These are phyloP conservation scores for Drosophila koepferae DNA, from an alignment of 2,888 invertebrate species.

Conservation along the genomic window DNA sequence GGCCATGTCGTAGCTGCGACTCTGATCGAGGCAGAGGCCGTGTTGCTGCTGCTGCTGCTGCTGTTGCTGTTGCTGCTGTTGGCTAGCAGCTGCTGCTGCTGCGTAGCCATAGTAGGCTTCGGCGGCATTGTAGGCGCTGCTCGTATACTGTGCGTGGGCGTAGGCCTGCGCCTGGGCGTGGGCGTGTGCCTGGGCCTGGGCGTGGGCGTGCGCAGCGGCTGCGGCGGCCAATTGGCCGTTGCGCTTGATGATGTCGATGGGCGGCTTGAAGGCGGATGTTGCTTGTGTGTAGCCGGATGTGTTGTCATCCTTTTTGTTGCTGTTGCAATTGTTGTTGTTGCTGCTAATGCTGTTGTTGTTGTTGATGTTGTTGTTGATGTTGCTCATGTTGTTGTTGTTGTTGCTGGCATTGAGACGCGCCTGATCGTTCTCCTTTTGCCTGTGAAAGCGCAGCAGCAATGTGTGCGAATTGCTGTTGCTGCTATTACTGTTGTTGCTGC, in stretches of 20 bases:
- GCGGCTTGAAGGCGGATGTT: slow-evolving; percentile 93
- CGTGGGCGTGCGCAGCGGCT: slow-evolving; percentile 63
- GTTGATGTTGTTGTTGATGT: slow-evolving; percentile 54
- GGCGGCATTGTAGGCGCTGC: slow-evolving; percentile 72
- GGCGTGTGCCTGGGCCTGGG: slow-evolving; percentile 47
- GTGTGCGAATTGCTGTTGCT: slow-evolving; percentile 39
- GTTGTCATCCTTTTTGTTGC: slow-evolving; percentile 31
- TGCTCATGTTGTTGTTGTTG: slow-evolving; percentile 42
- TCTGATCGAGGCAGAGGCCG: slow-evolving; percentile 33
- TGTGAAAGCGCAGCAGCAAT: slow-evolving; percentile 86
- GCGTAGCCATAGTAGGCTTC: slow-evolving; percentile 80
- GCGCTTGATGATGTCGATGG: slow-evolving; percentile 88
- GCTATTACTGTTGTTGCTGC: slow-evolving; percentile 16
- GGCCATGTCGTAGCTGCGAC: slow-evolving; percentile 54
- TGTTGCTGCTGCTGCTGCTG: slow-evolving; percentile 43
- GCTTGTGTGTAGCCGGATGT: slow-evolving; percentile 88
- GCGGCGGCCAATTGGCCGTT: slow-evolving; percentile 76
- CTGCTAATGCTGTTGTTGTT: slow-evolving; percentile 28
- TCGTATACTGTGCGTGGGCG: slow-evolving; percentile 58
- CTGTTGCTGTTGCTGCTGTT: slow-evolving; percentile 55
- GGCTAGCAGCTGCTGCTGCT: slow-evolving; percentile 66
- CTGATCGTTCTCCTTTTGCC: slow-evolving; percentile 85
- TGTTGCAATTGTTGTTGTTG: slow-evolving; percentile 1
- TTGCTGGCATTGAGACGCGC: slow-evolving; percentile 77
- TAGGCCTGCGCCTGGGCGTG: slow-evolving; percentile 51